Conservation (phyloP, 2,113 vertebrate species). For the Xenopus tropicalis region DNA sequence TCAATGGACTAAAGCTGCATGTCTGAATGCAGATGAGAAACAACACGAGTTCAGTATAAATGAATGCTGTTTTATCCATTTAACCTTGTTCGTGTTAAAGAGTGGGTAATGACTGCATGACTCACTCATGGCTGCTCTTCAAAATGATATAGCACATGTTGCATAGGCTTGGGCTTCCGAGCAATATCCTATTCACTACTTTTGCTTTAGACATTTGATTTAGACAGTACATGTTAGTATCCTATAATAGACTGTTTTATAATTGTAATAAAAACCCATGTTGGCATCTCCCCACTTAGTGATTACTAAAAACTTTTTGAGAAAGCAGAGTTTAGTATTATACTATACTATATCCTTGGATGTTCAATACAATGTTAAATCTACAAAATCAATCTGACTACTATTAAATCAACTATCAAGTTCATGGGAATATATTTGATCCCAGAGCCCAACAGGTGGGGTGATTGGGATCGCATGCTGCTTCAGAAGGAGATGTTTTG, state of each 20-base stretch:
- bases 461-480: too few species aligned
- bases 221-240: background rate
- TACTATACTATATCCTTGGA: too few species aligned
- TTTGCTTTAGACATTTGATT: background rate
- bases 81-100: constrained; percentile 6
- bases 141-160: constrained; percentile 20
- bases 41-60: constrained; percentile 13
- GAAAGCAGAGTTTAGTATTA: too few species aligned
- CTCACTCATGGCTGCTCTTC: constrained; percentile 18
- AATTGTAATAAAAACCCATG: too few species aligned
- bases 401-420: too few species aligned
- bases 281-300: too few species aligned
- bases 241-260: background rate
- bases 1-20: constrained; percentile 6
- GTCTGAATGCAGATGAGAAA: constrained; percentile 8
- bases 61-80: constrained; percentile 29
- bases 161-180: background rate
- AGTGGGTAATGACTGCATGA: constrained; percentile 10
- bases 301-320: too few species aligned
- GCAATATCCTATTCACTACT: background rate
- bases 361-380: too few species aligned
- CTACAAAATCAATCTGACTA: too few species aligned
- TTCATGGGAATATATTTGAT: too few species aligned
- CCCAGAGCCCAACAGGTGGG: too few species aligned
- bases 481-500: too few species aligned